phyloP scores from a whole-genome alignment of 2,888 invertebrate genomes.

The Drosophila paracracens region DNA sequence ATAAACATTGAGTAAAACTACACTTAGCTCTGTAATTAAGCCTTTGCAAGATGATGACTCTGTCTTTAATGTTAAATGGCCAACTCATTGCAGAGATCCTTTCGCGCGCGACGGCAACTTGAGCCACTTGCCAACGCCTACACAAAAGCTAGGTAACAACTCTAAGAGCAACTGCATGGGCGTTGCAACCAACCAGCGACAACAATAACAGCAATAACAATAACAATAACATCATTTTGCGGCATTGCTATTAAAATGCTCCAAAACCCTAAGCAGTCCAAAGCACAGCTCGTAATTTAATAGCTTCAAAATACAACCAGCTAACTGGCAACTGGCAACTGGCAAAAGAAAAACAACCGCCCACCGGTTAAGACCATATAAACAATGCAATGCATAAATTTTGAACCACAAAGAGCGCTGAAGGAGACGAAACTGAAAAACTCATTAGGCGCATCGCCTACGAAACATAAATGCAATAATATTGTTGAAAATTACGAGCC shows the following conservation, averaged over 20 bases:
- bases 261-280: slow-evolving; percentile 48
- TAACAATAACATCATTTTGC: slow-evolving; percentile 29
- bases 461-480: slow-evolving; percentile 73
- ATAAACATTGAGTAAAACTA: slow-evolving; percentile 8
- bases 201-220: slow-evolving; percentile 14
- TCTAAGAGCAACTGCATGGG: slow-evolving; percentile 29
- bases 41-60: slow-evolving; percentile 9
- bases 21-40: slow-evolving; percentile 32
- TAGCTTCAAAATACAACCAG: slow-evolving; percentile 37
- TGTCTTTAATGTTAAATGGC: slow-evolving; percentile 16
- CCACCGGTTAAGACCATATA: slow-evolving; percentile 51
- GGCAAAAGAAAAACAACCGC: slow-evolving; percentile 35
- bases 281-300: slow-evolving; percentile 50
- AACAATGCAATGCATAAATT: slow-evolving; percentile 76
- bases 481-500: slow-evolving; percentile 72
- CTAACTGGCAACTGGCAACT: slow-evolving; percentile 37
- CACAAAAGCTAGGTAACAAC: slow-evolving; percentile 10
- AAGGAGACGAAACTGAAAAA: slow-evolving; percentile 58
- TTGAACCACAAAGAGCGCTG: slow-evolving; percentile 40
- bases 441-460: slow-evolving; percentile 78
- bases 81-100: slow-evolving; percentile 26
- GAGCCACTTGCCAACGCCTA: slow-evolving; percentile 31
- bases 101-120: slow-evolving; percentile 17
- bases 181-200: slow-evolving; percentile 34
- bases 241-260: slow-evolving; percentile 50